Conservation (phyloP, 2,113 vertebrate genomes). For the Dicaeum eximium region DNA sequence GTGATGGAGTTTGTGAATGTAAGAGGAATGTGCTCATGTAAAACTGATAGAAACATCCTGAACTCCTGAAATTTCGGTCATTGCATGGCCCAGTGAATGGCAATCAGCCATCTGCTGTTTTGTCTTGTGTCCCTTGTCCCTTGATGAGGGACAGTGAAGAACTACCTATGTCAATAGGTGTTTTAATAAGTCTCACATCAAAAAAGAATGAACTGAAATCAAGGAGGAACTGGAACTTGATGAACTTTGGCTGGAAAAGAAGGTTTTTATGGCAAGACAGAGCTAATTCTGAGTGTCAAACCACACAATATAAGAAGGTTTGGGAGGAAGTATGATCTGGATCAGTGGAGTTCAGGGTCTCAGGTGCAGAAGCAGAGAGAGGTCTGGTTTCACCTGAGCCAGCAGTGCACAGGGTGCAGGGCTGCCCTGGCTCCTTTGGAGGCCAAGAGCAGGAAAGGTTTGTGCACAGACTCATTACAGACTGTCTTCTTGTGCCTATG, state of each 20-base stretch:
- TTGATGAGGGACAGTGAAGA: neutral
- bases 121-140: neutral
- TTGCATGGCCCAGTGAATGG: neutral
- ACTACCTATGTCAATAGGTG: neutral
- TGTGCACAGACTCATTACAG: neutral
- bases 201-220: neutral
- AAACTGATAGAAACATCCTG: neutral
- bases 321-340: neutral
- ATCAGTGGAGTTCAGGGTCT: neutral
- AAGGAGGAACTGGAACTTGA: neutral
- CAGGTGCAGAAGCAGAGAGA: neutral
- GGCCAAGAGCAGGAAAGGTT: neutral
- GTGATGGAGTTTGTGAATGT: neutral
- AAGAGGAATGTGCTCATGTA: neutral
- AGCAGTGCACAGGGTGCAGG: neutral
- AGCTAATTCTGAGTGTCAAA: neutral
- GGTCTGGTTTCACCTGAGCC: neutral
- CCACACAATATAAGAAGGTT: neutral
- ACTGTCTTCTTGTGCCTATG: neutral
- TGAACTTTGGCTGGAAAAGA: neutral
- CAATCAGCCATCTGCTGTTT: neutral
- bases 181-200: neutral
- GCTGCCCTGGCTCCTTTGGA: neutral
- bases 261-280: neutral
- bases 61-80: neutral